Evolutionary conservation across 1,140 invertebrate genomes (phyloP), one percentile per base, ranked within the genome.

Genomic region (Nylanderia fulva): DNA sequence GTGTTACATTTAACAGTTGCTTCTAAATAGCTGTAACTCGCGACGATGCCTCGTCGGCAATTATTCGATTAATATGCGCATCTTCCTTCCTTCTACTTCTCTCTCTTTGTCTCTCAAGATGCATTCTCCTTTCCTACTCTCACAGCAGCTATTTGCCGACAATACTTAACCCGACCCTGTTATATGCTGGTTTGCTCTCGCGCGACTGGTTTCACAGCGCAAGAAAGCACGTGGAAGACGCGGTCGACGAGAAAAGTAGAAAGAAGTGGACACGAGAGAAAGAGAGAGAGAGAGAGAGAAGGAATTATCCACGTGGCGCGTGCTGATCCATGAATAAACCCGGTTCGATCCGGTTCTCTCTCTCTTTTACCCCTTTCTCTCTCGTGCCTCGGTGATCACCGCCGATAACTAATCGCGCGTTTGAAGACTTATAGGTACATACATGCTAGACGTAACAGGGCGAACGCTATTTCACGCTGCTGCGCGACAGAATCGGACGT

Each of bases 291-390:
- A 56, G 52, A 36, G 75, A 66, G 52, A 86, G 39, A 61, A 36
- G 66, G 60, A 75, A 87, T 86, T 87, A 84, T 77, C 69, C 86
- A 87, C 72, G 80, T 87, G 86, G 86, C 63, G 24, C 71, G 56
- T 68, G 75, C 54, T 75, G 85, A 64, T 88, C 86, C 72, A 87
- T 77, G 86, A 88, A 88, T 88, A 88, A 88, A 88, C 71, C 52
- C 72, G 56, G 71, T 56, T 58, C 29, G 69, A 72, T 60, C 45
- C 24, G 33, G 42, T 21, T 72, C 24, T 29, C 42, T 64, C 33
- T 64, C n/a, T 39, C 33, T 15, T 33, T 68, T 21, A 27, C 42
- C 15, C 18, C 42, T 68, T 15, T 66, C 33, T 39, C 24, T 68
- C 75, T 86, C 72, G 39, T 58, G 24, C 33, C 45, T 63, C 54